Evolutionary conservation across 2,888 invertebrate species (phyloP).

Genomic region (Junonia oenone): DNA sequence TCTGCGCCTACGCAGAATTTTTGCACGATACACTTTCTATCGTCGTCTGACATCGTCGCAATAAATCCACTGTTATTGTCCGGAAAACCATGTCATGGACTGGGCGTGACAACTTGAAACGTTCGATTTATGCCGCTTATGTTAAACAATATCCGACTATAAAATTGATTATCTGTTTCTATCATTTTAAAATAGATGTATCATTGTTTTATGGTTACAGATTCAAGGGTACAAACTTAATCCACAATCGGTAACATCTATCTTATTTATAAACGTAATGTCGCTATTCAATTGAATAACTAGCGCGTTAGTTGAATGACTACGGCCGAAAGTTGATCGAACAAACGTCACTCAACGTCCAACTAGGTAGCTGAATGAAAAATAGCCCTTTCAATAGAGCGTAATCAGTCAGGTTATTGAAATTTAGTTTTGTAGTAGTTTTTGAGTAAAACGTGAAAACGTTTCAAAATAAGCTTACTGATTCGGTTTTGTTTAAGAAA

Average conservation of each 20-base stretch:
- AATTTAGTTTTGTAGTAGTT: too few relatives aligned
- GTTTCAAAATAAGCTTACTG: too few relatives aligned
- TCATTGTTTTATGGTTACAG: background rate
- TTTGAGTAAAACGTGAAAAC: too few relatives aligned
- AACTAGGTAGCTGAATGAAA: too few relatives aligned
- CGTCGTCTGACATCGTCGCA: slow-evolving; percentile 42
- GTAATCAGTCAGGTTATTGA: too few relatives aligned
- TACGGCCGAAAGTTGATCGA: too few relatives aligned
- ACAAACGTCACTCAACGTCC: too few relatives aligned
- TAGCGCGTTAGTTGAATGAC: too few relatives aligned
- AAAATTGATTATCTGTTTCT: slow-evolving; percentile 27
- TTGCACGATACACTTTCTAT: slow-evolving; percentile 51
- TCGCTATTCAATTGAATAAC: too few relatives aligned
- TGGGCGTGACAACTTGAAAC: slow-evolving; percentile 45
- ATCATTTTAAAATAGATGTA: slow-evolving; percentile 1
- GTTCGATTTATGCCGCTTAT: slow-evolving; percentile 42
- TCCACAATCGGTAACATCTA: background rate
- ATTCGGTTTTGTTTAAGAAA: too few relatives aligned
- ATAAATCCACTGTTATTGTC: slow-evolving; percentile 56
- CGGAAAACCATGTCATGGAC: slow-evolving; percentile 44
- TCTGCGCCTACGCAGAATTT: slow-evolving; percentile 33
- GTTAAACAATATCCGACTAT: slow-evolving; percentile 19
- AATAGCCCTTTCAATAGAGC: too few relatives aligned
- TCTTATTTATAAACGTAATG: too few relatives aligned
- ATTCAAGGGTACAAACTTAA: background rate